Base-by-base conservation (phyloP, 2,797 vertebrate species). In the Amblyraja radiata region DNA sequence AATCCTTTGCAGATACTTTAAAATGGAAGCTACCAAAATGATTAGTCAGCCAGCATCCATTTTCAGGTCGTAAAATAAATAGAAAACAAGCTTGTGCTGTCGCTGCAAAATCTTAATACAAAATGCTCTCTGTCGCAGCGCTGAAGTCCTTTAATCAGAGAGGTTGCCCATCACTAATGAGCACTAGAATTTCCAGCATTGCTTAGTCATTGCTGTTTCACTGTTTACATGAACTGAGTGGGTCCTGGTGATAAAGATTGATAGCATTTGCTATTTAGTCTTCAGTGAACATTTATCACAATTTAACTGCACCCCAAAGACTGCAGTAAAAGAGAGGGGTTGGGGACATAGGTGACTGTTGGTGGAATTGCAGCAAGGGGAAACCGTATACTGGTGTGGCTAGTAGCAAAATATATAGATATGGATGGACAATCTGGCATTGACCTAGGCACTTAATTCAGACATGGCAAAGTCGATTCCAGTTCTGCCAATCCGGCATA, bases 181-280 rank as follows among this genome's bases (percentile, higher is more conserved):
- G 46, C 71, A 68, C 68, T 46, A 76, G 71, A 28, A 58, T 39
- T 23, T 58, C 25, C 93, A 65, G 94, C 93, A 94, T 76, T 94
- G 95, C 95, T 94, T 95, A 95, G 94, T 95, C 95, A 94, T 86
- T 93, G 94, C 93, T 94, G 93, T 95, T 93, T 94, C 94, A 94
- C 94, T 95, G 94, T 95, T 73, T 46, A 13, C 32, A 73, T 39
- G 63, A 46, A 74, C 28, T 74, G 90, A 74, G 32, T 73, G 18
- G 21, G 46, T 36, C 65, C 32, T 23, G 68, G 32, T 16, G 6
- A 46, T 28, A 65, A 21, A 23, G 8, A 90, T 39, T 91, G 90
- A 54, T 46, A 74, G 1, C 39, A 91, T 91, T 91, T 74, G 36
- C 36, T 74, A 36, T 23, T 91, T 13, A 1, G 32, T 61, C 25